Conservation (phyloP, 2,888 invertebrate species). For the Pegoplata infirma region DNA sequence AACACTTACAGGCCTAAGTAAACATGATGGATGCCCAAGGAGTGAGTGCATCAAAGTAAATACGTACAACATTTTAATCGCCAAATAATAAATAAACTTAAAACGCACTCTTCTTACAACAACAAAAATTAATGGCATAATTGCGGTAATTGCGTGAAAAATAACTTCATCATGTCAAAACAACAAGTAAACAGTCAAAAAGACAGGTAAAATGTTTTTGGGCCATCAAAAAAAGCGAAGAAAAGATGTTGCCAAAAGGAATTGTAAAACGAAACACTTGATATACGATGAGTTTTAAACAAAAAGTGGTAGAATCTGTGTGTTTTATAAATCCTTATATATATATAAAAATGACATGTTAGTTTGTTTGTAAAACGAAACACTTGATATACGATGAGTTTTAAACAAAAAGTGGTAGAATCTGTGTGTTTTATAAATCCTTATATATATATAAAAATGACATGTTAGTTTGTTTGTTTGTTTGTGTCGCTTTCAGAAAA, state of each 20-base stretch:
- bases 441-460: too few relatives aligned
- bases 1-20: not conserved
- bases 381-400: not conserved
- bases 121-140: conserved; percentile 66
- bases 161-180: conserved; percentile 67
- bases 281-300: not conserved
- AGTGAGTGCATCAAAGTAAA: conserved; percentile 18
- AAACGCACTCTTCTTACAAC: too few relatives aligned
- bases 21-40: conserved; percentile 22
- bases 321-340: conserved; percentile 30
- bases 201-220: conserved; percentile 19
- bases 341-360: too few relatives aligned
- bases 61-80: conserved; percentile 32
- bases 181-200: not conserved
- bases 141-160: conserved; percentile 68
- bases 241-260: conserved; percentile 1
- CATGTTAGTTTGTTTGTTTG: too few relatives aligned
- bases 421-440: conserved; percentile 21
- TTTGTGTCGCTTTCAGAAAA: too few relatives aligned
- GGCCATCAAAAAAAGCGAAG: conserved; percentile 36
- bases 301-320: not conserved
- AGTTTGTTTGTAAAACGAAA: too few relatives aligned
- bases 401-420: not conserved
- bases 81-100: conserved; percentile 54
- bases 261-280: not conserved